phyloP scores from a whole-genome alignment of 2,888 invertebrate genomes.

The Brenthis ino region DNA sequence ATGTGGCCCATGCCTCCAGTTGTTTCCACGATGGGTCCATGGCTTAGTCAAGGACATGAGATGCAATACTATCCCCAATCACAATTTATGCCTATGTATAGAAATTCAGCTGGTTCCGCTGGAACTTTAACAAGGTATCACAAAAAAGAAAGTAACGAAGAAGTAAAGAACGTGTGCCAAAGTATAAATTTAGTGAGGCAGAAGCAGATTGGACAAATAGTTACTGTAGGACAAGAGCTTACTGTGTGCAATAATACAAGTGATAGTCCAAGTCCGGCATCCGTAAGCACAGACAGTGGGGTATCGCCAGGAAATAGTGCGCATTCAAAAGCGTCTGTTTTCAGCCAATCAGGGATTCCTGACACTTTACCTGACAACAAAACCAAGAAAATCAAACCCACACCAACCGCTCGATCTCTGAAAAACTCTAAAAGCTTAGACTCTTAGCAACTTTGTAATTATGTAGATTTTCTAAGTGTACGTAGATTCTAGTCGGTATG shows the following conservation, averaged over 20 bases:
- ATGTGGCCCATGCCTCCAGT: constrained; percentile 73
- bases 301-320: constrained; percentile 73
- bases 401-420: constrained; percentile 64
- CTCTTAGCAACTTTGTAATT: constrained; percentile 76
- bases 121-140: constrained; percentile 75
- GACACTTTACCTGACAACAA: constrained; percentile 61
- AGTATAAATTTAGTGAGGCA: constrained; percentile 79
- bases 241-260: constrained; percentile 72
- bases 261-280: constrained; percentile 74
- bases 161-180: constrained; percentile 76
- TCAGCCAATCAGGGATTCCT: constrained; percentile 53
- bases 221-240: constrained; percentile 72
- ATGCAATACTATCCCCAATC: constrained; percentile 76
- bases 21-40: constrained; percentile 66
- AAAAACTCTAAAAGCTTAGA: constrained; percentile 79
- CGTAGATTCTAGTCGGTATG: constrained; percentile 66
- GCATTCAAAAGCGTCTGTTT: constrained; percentile 67
- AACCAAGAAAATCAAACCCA: constrained; percentile 64
- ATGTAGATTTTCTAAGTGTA: constrained; percentile 82
- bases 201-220: constrained; percentile 78
- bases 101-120: constrained; percentile 75
- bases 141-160: constrained; percentile 66
- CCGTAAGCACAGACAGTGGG: constrained; percentile 73
- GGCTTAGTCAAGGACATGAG: constrained; percentile 68
- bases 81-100: constrained; percentile 74